phyloP scores from a whole-genome alignment of 2,888 invertebrate species.

The Antheraea assamensis region DNA sequence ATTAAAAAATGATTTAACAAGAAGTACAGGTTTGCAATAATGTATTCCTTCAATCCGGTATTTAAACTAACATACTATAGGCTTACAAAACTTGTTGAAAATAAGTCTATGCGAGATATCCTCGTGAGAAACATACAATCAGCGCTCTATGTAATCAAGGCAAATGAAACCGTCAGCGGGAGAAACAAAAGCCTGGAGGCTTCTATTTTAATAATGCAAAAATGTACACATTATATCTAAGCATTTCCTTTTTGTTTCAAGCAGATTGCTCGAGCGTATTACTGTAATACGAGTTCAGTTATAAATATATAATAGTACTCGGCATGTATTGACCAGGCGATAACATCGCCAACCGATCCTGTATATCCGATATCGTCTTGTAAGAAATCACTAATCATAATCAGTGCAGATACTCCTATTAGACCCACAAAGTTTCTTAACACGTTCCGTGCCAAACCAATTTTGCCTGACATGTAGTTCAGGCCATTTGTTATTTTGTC shows the following conservation, averaged over 20 bases:
- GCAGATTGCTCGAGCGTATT: neutral
- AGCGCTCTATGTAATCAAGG: slow-evolving; percentile 26
- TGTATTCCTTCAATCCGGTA: slow-evolving; percentile 1
- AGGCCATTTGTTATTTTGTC: too few species aligned
- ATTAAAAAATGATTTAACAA: neutral
- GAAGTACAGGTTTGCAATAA: neutral
- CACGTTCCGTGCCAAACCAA: too few species aligned
- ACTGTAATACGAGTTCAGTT: neutral
- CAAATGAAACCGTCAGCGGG: slow-evolving; percentile 28
- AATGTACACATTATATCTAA: neutral
- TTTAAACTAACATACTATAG: slow-evolving; percentile 3
- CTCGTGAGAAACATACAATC: slow-evolving; percentile 24
- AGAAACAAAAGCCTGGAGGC: slow-evolving; percentile 24
- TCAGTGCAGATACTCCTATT: too few species aligned
- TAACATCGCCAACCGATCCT: neutral
- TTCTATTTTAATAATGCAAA: slow-evolving; percentile 21
- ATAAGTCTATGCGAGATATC: slow-evolving; percentile 21
- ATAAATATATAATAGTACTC: neutral
- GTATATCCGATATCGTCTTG: neutral
- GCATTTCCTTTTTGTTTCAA: slow-evolving; percentile 13
- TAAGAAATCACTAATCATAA: too few species aligned
- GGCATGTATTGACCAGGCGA: neutral
- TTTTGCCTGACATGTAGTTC: too few species aligned
- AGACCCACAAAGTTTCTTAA: too few species aligned
- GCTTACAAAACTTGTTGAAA: slow-evolving; percentile 11